Base-by-base conservation (phyloP, 2,113 vertebrate species). In the Cryptomyrus ogoouensis region DNA sequence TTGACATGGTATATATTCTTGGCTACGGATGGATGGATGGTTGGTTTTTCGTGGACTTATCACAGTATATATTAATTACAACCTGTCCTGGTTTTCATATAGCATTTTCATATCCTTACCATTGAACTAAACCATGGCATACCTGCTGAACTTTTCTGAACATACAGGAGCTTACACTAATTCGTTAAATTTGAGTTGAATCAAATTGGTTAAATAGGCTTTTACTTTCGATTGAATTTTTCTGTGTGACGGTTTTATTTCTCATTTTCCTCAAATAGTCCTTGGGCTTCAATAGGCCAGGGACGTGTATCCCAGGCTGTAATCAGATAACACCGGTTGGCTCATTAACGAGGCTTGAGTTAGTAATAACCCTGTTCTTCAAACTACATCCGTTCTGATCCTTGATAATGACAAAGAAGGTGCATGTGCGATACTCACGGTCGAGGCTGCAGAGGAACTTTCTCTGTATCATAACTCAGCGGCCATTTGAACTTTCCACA, bases 321-420 rank as follows among this genome's bases (percentile, higher is more conserved):
- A 80, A 80, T 80, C 74, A 80, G 74, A 80, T 19, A 80, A 80
- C 35, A 80, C 35, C 31, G 4, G 70, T 74, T 39, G 70, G 70
- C 74, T 80, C 74, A 42, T 80, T 80, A 42, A 80, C 15, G 17
- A 80, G 15, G 74, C 35, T 80, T 19, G 74, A 42, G 35, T 80
- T 80, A 17, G 70, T 77, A 77, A 77, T 77, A 80, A 80, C 35
- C 74, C 74, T 80, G 74, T 80, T 80, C 35, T 80, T 80, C 35
- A 80, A 80, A 42, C 35, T 15, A 19, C 35, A 80, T 80, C 74
- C 74, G 35, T 80, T 39, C 35, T 80, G 74, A 80, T 42, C 74
- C 35, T 80, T 19, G 31, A 80, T 80, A 80, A 80, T 42, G 74
- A 80, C 74, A 80, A 19, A 39, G 70, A 77, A 77, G 35, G 35